These are phyloP conservation scores for Calameuta pallipes DNA, from an alignment of 2,888 invertebrate species.

Conservation along the genomic window DNA sequence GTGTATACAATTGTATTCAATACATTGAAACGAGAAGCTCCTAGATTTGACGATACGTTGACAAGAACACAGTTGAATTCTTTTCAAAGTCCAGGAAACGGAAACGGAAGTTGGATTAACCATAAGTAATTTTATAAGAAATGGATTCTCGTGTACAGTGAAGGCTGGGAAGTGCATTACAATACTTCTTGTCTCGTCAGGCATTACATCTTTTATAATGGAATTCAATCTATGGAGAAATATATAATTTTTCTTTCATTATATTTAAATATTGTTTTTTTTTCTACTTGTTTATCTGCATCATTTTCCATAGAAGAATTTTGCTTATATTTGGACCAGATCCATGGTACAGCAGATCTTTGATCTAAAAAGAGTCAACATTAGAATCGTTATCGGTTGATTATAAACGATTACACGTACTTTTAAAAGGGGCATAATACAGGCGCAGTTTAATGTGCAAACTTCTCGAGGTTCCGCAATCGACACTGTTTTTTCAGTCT, in stretches of 20 bases:
- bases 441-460: conserved; percentile 50
- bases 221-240: conserved; percentile 51
- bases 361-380: conserved; percentile 47
- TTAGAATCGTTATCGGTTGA: not conserved
- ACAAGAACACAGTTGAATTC: conserved; percentile 60
- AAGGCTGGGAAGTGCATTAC: conserved; percentile 53
- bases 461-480: conserved; percentile 34
- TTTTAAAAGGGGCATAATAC: conserved; percentile 58
- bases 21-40: conserved; percentile 48
- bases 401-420: conserved; percentile 36
- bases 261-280: conserved; percentile 17
- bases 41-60: conserved; percentile 35
- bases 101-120: conserved; percentile 52
- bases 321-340: conserved; percentile 54
- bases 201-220: conserved; percentile 40
- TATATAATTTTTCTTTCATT: not conserved
- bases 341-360: conserved; percentile 53
- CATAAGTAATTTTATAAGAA: conserved; percentile 50
- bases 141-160: conserved; percentile 43
- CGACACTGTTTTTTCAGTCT: conserved; percentile 32
- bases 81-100: conserved; percentile 49
- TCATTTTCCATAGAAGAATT: conserved; percentile 60
- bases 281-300: conserved; percentile 62
- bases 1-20: conserved; percentile 59
- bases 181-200: conserved; percentile 41